Evolutionary conservation across 2,113 vertebrate species (phyloP).

Genomic region (Siphamia tubifer): DNA sequence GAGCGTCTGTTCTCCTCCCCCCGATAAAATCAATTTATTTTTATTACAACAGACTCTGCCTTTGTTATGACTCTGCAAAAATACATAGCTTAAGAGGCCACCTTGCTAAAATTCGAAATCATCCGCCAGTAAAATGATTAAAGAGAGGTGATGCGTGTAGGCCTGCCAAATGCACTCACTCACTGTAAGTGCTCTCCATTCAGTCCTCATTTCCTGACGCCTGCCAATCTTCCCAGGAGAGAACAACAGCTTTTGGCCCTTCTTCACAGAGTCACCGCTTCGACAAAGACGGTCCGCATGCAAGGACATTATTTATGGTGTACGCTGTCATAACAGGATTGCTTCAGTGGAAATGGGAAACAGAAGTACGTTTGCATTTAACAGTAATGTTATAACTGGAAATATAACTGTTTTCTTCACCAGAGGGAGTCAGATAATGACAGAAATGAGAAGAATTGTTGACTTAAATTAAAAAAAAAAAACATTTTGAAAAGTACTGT

Average conservation of each 20-base stretch:
- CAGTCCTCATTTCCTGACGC: slow-evolving; percentile 50
- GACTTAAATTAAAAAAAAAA: too few species aligned
- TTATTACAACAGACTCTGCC: background rate
- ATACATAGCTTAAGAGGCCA: slow-evolving; percentile 11
- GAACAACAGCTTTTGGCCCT: slow-evolving; percentile 18
- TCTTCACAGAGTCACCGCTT: slow-evolving; percentile 8
- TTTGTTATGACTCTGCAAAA: slow-evolving; percentile 42
- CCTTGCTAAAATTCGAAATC: slow-evolving; percentile 35
- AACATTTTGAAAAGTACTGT: too few species aligned
- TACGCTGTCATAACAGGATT: slow-evolving; percentile 7
- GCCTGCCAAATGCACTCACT: slow-evolving; percentile 53
- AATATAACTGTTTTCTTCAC: too few species aligned
- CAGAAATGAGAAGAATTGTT: too few species aligned
- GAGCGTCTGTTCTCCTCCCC: background rate
- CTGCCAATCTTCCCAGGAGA: slow-evolving; percentile 41
- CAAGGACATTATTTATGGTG: slow-evolving; percentile 22
- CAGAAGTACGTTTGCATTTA: background rate
- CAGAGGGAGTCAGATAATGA: too few species aligned
- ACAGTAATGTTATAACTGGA: background rate
- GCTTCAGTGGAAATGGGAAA: background rate
- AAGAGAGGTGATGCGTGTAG: slow-evolving; percentile 12
- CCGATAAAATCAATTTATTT: slow-evolving; percentile 2
- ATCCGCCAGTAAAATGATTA: slow-evolving; percentile 10
- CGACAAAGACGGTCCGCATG: slow-evolving; percentile 19
- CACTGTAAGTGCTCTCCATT: slow-evolving; percentile 50